Evolutionary conservation across 2,797 vertebrate species (phyloP).

Genomic region (Vireo griseus): DNA sequence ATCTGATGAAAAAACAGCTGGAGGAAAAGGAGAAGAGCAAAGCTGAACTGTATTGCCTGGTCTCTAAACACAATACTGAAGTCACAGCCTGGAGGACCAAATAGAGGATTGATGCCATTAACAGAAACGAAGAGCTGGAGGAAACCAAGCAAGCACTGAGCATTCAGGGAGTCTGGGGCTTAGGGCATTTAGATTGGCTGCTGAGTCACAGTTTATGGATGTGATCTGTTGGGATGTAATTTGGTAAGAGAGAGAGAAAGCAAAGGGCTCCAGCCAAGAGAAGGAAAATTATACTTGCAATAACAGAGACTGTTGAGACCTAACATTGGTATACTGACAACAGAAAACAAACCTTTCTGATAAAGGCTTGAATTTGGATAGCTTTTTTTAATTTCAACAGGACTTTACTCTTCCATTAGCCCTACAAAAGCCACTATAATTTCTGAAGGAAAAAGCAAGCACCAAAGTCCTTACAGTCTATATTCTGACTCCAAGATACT

Average conservation of each 20-base stretch:
- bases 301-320: background rate
- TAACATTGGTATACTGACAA: background rate
- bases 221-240: background rate
- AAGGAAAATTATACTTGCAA: background rate
- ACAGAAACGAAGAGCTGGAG: conserved; percentile 64
- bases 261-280: background rate
- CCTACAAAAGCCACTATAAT: background rate
- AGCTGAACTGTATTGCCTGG: conserved; percentile 66
- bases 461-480: background rate
- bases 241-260: background rate
- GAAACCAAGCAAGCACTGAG: conserved; percentile 62
- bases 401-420: background rate
- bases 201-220: background rate
- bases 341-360: background rate
- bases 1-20: conserved; percentile 71
- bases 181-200: background rate
- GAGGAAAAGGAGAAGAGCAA: conserved; percentile 76
- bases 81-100: conserved; percentile 77
- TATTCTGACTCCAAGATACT: background rate
- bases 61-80: conserved; percentile 76
- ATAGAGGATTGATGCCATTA: conserved; percentile 70
- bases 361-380: background rate
- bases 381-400: background rate
- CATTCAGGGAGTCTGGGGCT: background rate
- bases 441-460: background rate